Evolutionary conservation across 2,113 vertebrate genomes (phyloP), one percentile per base, ranked within the genome.

Genomic region (Etheostoma spectabile): DNA sequence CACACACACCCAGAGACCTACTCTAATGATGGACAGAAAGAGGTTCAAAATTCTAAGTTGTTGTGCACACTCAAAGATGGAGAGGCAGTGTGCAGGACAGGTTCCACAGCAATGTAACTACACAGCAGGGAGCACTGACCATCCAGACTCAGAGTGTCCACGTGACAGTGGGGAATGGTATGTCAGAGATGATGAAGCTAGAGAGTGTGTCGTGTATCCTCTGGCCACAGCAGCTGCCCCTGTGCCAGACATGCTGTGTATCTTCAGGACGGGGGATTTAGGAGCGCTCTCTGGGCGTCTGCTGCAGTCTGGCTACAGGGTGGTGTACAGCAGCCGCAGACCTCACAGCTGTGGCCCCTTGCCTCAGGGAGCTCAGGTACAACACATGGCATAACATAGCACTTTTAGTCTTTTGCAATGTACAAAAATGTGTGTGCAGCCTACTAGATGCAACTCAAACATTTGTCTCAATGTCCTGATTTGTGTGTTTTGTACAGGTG

Each of bases 281-380:
- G 91, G 92, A 3, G 33, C 60, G 83, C 49, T 93, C 74, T 62
- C 86, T 93, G 77, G 91, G 91, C 53, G 79, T 45, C 84, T 94
- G 89, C 86, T 93, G 16, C 92, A 93, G 86, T 85, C 75, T 24
- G 88, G 92, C 65, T 93, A 89, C 85, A 79, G 75, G 49, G 91
- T 92, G 61, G 89, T 90, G 51, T 92, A 88, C 13, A 86, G 91
- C 75, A 93, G 92, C 89, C 86, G 87, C 66, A 88, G 85, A 87
- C 91, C 88, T 8, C 46, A 89, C 89, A 91, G 89, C 89, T 92
- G 91, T 48, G 84, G 86, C 61, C 88, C 84, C 10, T 22, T 92
- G 81, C 91, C 91, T n/a, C 56, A 57, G 61, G 91, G 91, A 81
- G 87, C 91, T 85, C 85, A 92, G 91, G 90, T 93, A 90, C 27